Base-by-base conservation (phyloP, 2,888 invertebrate species). In the Brassicogethes aeneus region DNA sequence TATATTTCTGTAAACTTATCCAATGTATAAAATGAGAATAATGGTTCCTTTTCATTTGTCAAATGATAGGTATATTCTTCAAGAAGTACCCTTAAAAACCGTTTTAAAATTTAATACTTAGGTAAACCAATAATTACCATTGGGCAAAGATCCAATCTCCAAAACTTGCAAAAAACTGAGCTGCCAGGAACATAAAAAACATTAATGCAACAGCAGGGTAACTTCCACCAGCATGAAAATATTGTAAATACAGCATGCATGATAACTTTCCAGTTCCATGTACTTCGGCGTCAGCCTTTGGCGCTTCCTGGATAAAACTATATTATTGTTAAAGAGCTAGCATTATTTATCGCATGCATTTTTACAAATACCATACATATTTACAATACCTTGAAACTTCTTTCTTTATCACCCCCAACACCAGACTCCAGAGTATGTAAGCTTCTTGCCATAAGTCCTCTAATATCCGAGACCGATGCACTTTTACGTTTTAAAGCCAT, bases 221-320 rank as follows among this genome's bases (percentile, higher is more conserved):
- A 29, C 72, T 73, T 1, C 75, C 76, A 0, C 80, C 80, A 17
- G 76, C 75, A 41, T 62, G 68, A 33, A 79, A 74, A 57, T 79
- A 82, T 1, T 73, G 57, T 39, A 69, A 52, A 49, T 76, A 77
- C 2, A 75, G 71, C 14, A 65, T 56, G 41, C 62, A 66, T 40
- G 65, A 68, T 0, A 76, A 73, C 0, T 70, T 66, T 0, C 76
- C 76, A 63, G 56, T 75, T 72, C 64, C 62, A 68, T 71, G 34
- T 66, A 70, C 29, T 32, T 23, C 23, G 5, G 5, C 5, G 5
- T 23, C 23, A 65, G 68, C 53, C 67, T 69, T 17, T 68, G 67
- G 60, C 66, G 70, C 51, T 37, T 44, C 39, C 55, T 57, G 40
- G 31, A 50, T 48, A 17, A 17, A 17, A 23, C 23, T 23, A 23